Evolutionary conservation across 2,888 invertebrate species (phyloP).

Genomic region (Xestoiulus laeticollis): DNA sequence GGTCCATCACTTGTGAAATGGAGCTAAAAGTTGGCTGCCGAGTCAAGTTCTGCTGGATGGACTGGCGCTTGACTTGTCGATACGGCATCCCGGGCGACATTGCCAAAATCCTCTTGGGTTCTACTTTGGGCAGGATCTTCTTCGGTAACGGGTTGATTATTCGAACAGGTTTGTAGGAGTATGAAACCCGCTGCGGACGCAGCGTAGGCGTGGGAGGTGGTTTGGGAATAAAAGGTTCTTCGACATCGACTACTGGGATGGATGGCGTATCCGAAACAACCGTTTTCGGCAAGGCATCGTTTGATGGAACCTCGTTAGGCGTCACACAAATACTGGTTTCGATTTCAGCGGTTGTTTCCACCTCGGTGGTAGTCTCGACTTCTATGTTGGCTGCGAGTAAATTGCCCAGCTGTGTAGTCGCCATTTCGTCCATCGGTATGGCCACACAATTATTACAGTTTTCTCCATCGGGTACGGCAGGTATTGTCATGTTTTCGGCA

Average conservation of each 20-base stretch:
- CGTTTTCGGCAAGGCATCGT: neutral
- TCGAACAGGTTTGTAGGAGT: neutral
- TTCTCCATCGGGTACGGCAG: neutral
- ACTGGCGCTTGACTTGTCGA: neutral
- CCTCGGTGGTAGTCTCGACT: neutral
- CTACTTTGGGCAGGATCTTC: constrained; percentile 47
- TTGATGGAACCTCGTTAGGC: neutral
- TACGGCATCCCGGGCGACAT: neutral
- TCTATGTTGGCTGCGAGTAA: neutral
- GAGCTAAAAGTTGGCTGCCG: constrained; percentile 25
- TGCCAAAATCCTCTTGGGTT: neutral
- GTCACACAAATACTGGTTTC: neutral
- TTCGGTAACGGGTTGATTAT: constrained; percentile 21
- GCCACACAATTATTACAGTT: neutral
- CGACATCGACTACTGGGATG: neutral
- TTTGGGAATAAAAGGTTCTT: constrained; percentile 51
- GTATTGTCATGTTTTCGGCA: neutral
- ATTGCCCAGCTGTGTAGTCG: neutral
- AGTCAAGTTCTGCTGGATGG: neutral
- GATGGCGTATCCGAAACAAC: neutral
- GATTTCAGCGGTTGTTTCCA: neutral
- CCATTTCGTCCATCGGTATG: neutral
- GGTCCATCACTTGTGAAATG: constrained; percentile 39
- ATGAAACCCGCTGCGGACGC: neutral
- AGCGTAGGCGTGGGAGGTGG: neutral